Evolutionary conservation across 1,140 invertebrate species (phyloP), one percentile per base, ranked within the genome.

Genomic region (Drosophila ananassae): DNA sequence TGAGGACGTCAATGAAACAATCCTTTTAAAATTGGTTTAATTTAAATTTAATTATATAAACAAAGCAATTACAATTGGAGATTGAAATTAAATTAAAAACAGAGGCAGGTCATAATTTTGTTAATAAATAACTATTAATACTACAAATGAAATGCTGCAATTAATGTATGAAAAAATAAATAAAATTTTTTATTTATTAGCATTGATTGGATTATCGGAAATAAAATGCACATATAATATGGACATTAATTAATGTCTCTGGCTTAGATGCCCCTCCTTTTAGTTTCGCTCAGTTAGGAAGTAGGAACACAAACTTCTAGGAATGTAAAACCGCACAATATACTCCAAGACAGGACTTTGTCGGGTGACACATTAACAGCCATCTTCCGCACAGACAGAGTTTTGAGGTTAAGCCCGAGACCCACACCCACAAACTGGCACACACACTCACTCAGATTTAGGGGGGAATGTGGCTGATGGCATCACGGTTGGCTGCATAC

Each of bases 341-440:
- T 39, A 37, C 22, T 47, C 32, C 46, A 54, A 54, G 28, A 47
- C 60, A 34, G 28, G 50, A 48, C 22, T 32, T 51, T 60, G 58
- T 46, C 51, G 54, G 57, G 56, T 68, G 78, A 73, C 68, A 81
- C 64, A 69, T 69, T 69, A 69, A 69, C 64, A 69, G 64, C 24
- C 61, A 68, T 82, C 4, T 28, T 28, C 48, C 67, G 62, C 73
- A 82, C 68, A 57, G 79, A 82, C 74, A 57, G 79, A 81, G 56
- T 69, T 73, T 59, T 78, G 79, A 83, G 79, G 79, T 73, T 81
- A 50, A 60, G 51, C 77, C 48, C 53, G 52, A 73, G 58, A 10
- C 44, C 17, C 17, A 17, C 2, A 22, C 58, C 37, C 73, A 66
- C 28, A 62, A 60, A 59, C 13, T n/a, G 12, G 39, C 59, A 52